Conservation (phyloP, 2,113 vertebrate species). For the Tauraco erythrolophus region DNA sequence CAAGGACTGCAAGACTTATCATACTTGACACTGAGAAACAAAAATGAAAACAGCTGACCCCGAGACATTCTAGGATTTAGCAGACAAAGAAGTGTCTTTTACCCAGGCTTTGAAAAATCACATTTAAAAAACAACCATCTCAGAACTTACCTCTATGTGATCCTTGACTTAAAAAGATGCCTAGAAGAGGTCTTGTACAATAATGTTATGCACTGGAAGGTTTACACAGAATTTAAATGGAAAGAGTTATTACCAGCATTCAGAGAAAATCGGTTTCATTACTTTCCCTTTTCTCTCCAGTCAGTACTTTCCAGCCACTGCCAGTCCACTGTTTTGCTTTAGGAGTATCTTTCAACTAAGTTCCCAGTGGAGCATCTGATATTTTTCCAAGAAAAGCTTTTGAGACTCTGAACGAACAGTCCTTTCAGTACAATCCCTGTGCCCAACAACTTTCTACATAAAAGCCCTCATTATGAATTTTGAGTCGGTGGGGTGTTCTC, state of each 20-base stretch:
- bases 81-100: neutral
- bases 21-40: neutral
- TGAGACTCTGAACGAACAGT: conserved; percentile 44
- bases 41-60: neutral
- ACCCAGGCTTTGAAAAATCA: neutral
- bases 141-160: conserved; percentile 40
- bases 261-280: neutral
- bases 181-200: neutral
- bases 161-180: conserved; percentile 6
- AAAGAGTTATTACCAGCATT: neutral
- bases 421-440: conserved; percentile 22
- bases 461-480: conserved; percentile 69
- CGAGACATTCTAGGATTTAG: neutral
- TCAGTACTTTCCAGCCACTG: neutral
- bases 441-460: conserved; percentile 26
- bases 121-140: neutral
- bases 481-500: conserved; percentile 36
- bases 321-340: conserved; percentile 7
- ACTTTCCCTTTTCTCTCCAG: neutral
- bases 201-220: neutral
- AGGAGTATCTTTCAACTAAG: conserved; percentile 8
- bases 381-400: conserved; percentile 68
- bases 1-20: neutral
- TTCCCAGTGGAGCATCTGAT: conserved; percentile 58
- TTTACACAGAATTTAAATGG: conserved; percentile 3